Evolutionary conservation across 2,113 vertebrate species (phyloP).

Genomic region (Tetrax tetrax): DNA sequence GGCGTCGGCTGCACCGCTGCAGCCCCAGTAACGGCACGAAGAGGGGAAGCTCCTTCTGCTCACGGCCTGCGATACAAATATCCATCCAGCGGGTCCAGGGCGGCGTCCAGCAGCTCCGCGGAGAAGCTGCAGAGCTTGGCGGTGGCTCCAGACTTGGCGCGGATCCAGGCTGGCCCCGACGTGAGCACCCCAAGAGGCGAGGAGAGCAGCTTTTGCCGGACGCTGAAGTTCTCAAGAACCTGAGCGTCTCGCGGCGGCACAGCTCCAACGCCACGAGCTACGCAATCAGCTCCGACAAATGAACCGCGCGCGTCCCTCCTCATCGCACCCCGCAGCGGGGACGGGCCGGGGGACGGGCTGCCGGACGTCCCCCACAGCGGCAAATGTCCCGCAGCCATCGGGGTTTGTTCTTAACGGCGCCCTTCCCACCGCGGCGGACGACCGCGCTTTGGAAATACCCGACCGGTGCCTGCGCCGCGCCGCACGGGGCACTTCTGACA

Average conservation of each 20-base stretch:
- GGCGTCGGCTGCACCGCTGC: not conserved
- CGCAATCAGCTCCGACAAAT: not conserved
- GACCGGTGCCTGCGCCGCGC: accelerated
- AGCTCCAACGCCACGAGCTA: accelerated
- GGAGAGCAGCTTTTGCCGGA: not conserved
- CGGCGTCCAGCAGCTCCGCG: accelerated
- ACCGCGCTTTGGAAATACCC: not conserved
- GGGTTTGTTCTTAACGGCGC: accelerated
- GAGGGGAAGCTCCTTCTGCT: not conserved
- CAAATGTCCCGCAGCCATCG: accelerated
- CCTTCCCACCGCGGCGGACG: not conserved
- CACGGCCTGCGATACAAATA: accelerated
- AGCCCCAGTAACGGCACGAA: not conserved
- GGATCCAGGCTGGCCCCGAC: not conserved
- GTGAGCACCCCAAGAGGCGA: not conserved
- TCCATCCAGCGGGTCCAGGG: not conserved
- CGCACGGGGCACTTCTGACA: not conserved
- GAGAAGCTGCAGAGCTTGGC: not conserved
- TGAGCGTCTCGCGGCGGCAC: not conserved
- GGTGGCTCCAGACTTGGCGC: accelerated
- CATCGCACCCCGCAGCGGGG: accelerated
- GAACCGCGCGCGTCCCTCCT: accelerated
- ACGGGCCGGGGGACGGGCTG: accelerated
- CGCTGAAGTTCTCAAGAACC: not conserved
- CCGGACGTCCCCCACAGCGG: not conserved